Percentiles rank a stretch among this genome's conserved stretches.
phyloP scores from a whole-genome alignment of 2,797 vertebrate species.

The Merluccius polli region DNA sequence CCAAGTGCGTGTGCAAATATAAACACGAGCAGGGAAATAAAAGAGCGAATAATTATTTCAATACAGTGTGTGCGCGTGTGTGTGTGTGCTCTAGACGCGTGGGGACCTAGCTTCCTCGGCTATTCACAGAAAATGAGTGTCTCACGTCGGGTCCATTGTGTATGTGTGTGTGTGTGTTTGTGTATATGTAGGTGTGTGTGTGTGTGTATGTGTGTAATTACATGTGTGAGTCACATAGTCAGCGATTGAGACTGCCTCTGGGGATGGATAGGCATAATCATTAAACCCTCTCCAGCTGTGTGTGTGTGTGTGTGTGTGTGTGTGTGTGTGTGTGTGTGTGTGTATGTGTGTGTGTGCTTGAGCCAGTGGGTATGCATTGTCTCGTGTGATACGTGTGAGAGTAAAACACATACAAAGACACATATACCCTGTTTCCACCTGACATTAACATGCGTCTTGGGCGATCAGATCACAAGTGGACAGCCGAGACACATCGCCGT shows the following conservation, averaged over 20 bases:
- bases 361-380: not conserved
- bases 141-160: not conserved
- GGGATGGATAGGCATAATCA: not conserved
- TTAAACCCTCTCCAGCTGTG: not conserved
- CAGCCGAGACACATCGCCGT: too few species aligned
- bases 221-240: not conserved
- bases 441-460: too few species aligned
- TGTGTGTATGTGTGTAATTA: not conserved
- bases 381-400: not conserved
- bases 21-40: not conserved
- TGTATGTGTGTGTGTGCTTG: not conserved
- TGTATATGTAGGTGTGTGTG: not conserved
- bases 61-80: not conserved
- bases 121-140: too few species aligned
- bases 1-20: not conserved
- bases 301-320: not conserved
- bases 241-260: not conserved
- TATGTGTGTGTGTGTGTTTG: not conserved
- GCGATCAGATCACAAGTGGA: too few species aligned
- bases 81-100: not conserved
- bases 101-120: too few species aligned
- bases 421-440: too few species aligned
- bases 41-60: not conserved
- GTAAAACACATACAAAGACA: not conserved
- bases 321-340: not conserved